Conservation (phyloP, 2,797 vertebrate species). For the Myotis myotis region DNA sequence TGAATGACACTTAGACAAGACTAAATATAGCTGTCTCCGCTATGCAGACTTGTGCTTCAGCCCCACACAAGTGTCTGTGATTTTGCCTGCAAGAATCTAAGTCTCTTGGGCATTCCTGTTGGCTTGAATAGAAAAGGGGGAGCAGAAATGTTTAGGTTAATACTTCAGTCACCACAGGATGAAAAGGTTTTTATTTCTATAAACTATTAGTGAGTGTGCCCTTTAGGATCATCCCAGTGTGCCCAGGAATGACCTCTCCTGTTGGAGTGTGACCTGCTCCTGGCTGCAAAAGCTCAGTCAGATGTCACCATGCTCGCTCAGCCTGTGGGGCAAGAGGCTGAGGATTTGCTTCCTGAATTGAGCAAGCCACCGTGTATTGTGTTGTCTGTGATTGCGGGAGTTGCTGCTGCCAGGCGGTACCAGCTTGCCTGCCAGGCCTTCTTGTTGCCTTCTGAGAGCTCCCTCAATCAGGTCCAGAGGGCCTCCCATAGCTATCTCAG, state of each 20-base stretch:
- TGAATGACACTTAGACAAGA: background rate
- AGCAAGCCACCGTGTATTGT: background rate
- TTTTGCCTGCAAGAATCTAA: background rate
- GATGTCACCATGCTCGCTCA: background rate
- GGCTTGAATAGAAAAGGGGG: slow-evolving; percentile 29
- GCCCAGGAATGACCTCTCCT: background rate
- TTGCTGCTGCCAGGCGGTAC: slow-evolving; percentile 40
- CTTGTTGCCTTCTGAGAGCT: background rate
- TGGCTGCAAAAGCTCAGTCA: background rate
- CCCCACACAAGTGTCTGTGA: background rate
- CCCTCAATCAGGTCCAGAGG: background rate
- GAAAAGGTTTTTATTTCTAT: slow-evolving; percentile 17
- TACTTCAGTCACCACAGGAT: background rate
- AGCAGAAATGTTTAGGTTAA: background rate
- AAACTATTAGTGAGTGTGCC: background rate
- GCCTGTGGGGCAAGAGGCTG: background rate
- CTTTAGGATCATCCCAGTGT: background rate
- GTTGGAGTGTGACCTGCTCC: background rate
- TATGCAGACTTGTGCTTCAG: background rate
- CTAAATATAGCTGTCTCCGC: background rate
- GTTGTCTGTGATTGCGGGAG: background rate
- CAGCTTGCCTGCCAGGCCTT: background rate
- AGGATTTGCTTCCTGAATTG: background rate
- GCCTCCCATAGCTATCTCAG: background rate
- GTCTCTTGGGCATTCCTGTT: background rate